phyloP scores from a whole-genome alignment of 2,113 vertebrate species.

The Indri indri region DNA sequence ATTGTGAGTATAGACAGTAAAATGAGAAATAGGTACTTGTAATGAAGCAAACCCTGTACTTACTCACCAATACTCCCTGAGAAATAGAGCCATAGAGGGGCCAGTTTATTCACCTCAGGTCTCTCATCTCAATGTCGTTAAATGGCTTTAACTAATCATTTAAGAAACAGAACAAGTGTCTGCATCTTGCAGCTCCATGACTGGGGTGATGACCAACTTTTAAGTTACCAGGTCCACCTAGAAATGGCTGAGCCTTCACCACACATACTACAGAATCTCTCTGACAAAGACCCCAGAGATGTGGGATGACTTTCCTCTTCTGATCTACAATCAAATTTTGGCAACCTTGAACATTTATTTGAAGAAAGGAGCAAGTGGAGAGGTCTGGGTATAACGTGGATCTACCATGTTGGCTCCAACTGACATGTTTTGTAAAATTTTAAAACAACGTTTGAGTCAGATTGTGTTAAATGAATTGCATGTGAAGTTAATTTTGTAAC shows the following conservation, averaged over 20 bases:
- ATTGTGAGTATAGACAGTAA: not conserved
- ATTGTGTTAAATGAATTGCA: slow-evolving; percentile 1
- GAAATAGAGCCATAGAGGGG: not conserved
- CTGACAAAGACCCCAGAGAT: not conserved
- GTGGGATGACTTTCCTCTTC: not conserved
- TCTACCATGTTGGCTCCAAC: not conserved
- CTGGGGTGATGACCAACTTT: not conserved
- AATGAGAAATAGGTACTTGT: not conserved
- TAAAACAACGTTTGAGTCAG: not conserved
- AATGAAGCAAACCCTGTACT: not conserved
- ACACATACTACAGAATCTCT: not conserved
- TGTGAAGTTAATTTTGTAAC: slow-evolving; percentile 22
- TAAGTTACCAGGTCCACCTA: not conserved
- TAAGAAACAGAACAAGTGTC: not conserved
- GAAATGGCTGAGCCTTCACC: not conserved
- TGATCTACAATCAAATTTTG: not conserved
- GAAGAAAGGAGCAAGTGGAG: not conserved
- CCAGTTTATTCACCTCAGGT: not conserved
- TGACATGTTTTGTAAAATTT: not conserved
- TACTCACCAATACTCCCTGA: not conserved
- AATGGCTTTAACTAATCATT: not conserved
- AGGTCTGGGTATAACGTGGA: not conserved
- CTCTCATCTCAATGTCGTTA: not conserved
- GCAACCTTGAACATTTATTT: not conserved
- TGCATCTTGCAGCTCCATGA: not conserved